phyloP scores from a whole-genome alignment of 1,140 invertebrate genomes.

The Oryctes rhinoceros region DNA sequence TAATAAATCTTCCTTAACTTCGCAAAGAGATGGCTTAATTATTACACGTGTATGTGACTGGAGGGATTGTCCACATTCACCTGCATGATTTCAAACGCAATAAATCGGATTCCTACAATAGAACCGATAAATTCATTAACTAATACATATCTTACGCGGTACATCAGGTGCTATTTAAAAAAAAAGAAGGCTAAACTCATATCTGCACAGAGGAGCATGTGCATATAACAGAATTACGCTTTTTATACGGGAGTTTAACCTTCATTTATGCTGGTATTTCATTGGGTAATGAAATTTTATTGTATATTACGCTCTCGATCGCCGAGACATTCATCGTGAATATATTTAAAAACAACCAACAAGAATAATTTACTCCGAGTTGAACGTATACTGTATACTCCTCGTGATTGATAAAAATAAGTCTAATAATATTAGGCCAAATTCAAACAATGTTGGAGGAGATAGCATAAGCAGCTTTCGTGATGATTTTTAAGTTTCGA shows the following conservation, averaged over 20 bases:
- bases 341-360: too few relatives aligned
- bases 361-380: too few relatives aligned
- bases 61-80: neutral
- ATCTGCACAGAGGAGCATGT: neutral
- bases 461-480: too few relatives aligned
- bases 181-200: neutral
- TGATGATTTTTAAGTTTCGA: too few relatives aligned
- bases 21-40: constrained; percentile 2
- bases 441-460: too few relatives aligned
- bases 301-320: neutral
- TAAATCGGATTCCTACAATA: neutral
- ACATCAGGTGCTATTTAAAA: constrained; percentile 3
- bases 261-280: neutral
- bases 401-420: too few relatives aligned
- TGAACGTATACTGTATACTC: too few relatives aligned
- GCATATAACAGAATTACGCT: neutral
- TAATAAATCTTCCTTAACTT: neutral
- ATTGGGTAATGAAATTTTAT: constrained; percentile 19
- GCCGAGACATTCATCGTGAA: too few relatives aligned
- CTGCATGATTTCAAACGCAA: neutral
- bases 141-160: neutral
- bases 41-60: neutral
- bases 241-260: constrained; percentile 3
- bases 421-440: too few relatives aligned
- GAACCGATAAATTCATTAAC: neutral